Conservation (phyloP, 1,140 invertebrate genomes). For the Drosophila sucinea region DNA sequence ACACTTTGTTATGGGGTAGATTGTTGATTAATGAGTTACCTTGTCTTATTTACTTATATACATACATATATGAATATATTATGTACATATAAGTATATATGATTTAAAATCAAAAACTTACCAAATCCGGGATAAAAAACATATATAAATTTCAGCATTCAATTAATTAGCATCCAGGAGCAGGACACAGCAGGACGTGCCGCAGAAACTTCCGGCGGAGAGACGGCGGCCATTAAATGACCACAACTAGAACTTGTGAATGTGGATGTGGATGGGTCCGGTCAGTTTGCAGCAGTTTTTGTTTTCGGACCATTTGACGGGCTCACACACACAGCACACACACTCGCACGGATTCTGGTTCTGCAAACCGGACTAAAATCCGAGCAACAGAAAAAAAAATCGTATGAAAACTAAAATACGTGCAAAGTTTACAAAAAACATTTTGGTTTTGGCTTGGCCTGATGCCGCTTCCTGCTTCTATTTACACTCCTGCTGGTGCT, state of each 20-base stretch:
- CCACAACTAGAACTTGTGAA: slow-evolving; percentile 8
- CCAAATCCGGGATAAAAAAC: slow-evolving; percentile 13
- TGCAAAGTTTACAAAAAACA: slow-evolving; percentile 76
- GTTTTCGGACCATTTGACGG: slow-evolving; percentile 73
- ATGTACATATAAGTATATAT: background rate
- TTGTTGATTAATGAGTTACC: slow-evolving; percentile 60
- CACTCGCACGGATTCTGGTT: slow-evolving; percentile 20
- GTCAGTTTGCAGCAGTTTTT: slow-evolving; percentile 50
- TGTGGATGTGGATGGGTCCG: slow-evolving; percentile 3
- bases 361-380: slow-evolving; percentile 38
- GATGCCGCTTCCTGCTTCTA: slow-evolving; percentile 37
- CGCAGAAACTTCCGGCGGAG: slow-evolving; percentile 57
- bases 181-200: slow-evolving; percentile 37
- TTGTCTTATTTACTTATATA: background rate
- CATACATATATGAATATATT: slow-evolving; percentile 12
- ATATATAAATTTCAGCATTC: slow-evolving; percentile 47
- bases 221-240: slow-evolving; percentile 49
- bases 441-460: slow-evolving; percentile 47
- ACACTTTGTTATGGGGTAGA: slow-evolving; percentile 26
- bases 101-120: background rate
- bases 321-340: slow-evolving; percentile 30
- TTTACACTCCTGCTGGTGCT: slow-evolving; percentile 30
- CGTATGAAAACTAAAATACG: slow-evolving; percentile 68
- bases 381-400: slow-evolving; percentile 25
- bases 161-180: slow-evolving; percentile 68